Evolutionary conservation across 1,140 invertebrate genomes (phyloP), one percentile per base, ranked within the genome.

Genomic region (Himalopsyche phryganea): DNA sequence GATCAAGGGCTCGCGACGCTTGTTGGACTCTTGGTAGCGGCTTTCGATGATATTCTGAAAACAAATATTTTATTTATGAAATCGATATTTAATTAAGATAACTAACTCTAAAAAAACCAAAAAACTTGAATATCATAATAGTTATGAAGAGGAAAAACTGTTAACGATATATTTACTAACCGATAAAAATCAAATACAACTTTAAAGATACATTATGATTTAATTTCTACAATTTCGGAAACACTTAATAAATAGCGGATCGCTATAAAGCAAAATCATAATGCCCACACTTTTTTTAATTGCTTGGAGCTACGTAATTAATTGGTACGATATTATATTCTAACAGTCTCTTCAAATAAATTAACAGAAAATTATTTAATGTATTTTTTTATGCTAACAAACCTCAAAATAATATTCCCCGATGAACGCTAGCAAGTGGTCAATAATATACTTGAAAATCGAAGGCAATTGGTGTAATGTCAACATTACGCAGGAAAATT

Each of bases 1-100:
- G n/a, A 78, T 50, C 23, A 77, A 68, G 51, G 61, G 57, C 68
- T 71, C 55, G 68, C 72, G 14, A 67, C 68, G 50, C 58, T 64
- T 40, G 44, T 38, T 48, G 32, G 32, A 44, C 6, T 41, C 11
- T 41, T 53, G 42, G 20, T 40, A 32, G 6, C 50, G 41, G 11
- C 38, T 14, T 23, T 57, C 61, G 55, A 65, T 68, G 47, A 73
- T 73, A 33, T 61, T 55, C 55, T 68, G 61, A 51, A 74, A 71
- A 74, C 46, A 63, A 71, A 67, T 32, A 36, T 19, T 38, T 38
- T 38, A 19, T 0, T 6, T 19, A 10, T 38, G 10, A 35, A 49
- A n/a, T 48, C 2, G 2, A 51, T 13, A 45, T 13, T 41, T 17
- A 44, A 18, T 44, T 0, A 14, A 20, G 19, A n/a, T 17, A 20